phyloP scores from a whole-genome alignment of 2,797 vertebrate species.

The Tympanoctomys barrerae region DNA sequence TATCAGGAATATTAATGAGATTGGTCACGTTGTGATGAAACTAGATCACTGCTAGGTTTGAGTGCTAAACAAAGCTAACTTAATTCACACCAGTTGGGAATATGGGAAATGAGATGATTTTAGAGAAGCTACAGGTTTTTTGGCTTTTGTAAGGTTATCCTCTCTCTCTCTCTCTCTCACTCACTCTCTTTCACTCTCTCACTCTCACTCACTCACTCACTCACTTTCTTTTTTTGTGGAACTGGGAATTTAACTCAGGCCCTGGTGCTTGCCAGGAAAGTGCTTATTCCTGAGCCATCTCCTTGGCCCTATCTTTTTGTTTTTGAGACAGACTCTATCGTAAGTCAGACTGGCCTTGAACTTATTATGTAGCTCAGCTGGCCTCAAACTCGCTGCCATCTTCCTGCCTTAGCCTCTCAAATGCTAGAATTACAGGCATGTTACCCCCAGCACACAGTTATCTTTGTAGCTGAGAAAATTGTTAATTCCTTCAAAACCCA shows the following conservation, averaged over 20 bases:
- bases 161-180: too few relatives aligned
- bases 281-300: too few relatives aligned
- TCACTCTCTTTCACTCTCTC: too few relatives aligned
- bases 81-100: not conserved
- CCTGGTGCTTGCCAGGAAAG: too few relatives aligned
- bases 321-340: not conserved
- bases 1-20: not conserved
- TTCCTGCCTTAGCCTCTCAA: not conserved
- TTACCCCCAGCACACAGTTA: not conserved
- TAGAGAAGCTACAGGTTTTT: constrained; percentile 1
- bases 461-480: not conserved
- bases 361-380: not conserved
- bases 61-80: constrained; percentile 26
- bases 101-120: constrained; percentile 20
- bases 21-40: not conserved
- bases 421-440: not conserved
- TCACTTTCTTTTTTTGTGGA: too few relatives aligned
- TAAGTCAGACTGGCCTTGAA: not conserved
- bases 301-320: too few relatives aligned
- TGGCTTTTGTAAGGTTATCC: not conserved
- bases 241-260: too few relatives aligned
- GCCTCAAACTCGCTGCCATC: not conserved
- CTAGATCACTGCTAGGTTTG: not conserved
- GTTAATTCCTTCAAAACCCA: not conserved
- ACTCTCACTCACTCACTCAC: too few relatives aligned